A percentile compares a stretch with the other conserved stretches of the same genome.
phyloP scores from a whole-genome alignment of 2,797 vertebrate genomes.

The Psittacula derbiana region DNA sequence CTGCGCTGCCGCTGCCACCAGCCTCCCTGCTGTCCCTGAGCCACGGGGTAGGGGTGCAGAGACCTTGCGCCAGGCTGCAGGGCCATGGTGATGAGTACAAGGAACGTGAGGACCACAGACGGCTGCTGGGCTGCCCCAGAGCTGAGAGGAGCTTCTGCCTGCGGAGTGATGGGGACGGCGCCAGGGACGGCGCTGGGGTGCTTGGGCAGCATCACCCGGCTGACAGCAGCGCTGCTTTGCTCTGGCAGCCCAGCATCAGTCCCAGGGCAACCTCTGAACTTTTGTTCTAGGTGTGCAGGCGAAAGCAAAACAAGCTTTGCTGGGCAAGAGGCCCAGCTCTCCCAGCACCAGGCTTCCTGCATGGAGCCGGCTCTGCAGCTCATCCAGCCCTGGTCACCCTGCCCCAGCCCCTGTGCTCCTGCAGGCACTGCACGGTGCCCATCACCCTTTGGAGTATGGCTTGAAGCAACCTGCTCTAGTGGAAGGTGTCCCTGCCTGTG shows the following conservation, averaged over 20 bases:
- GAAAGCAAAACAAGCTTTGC: neutral
- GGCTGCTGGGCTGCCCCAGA: neutral
- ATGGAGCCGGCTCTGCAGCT: rapidly evolving
- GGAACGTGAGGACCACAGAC: rapidly evolving
- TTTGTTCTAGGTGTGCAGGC: constrained; percentile 3
- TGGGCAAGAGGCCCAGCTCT: neutral
- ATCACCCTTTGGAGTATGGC: neutral
- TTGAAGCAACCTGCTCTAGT: neutral
- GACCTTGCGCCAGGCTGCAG: neutral
- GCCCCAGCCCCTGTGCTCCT: neutral
- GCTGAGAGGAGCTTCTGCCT: neutral
- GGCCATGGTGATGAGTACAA: neutral
- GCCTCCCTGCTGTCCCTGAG: neutral
- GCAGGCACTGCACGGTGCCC: neutral
- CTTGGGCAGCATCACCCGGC: neutral
- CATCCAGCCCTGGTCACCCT: rapidly evolving
- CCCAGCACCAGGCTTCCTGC: neutral
- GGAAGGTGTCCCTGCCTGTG: neutral
- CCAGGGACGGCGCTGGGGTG: neutral
- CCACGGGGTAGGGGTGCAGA: rapidly evolving
- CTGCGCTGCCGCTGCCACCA: neutral
- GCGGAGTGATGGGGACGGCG: neutral
- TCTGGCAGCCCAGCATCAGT: neutral
- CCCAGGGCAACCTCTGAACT: constrained; percentile 21
- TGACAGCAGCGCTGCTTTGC: neutral